Evolutionary conservation across 2,888 invertebrate genomes (phyloP), one percentile per base, ranked within the genome.

Genomic region (Cyclophora albipunctata): DNA sequence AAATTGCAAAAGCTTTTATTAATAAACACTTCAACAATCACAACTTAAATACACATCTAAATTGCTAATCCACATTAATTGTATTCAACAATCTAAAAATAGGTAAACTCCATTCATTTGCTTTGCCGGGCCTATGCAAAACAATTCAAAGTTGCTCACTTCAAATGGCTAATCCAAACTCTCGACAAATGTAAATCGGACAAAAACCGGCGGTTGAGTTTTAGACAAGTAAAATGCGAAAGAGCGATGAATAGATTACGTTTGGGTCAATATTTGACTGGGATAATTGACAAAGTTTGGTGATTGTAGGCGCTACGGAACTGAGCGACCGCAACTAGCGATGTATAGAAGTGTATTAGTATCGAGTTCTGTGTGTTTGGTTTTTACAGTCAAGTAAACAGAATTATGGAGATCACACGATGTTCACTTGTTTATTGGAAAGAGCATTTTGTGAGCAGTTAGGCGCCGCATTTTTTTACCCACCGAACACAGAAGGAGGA

Each of bases 221-320:
- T 69, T 59, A 66, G 56, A 66, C 66, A 64, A 70, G 72, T 68
- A 71, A 66, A 67, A 66, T 56, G 64, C 51, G 63, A 53, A 58
- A 60, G 58, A 64, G 59, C 69, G 66, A 71, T 73, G 77, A 73
- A 74, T 74, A 74, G 61, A 75, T 73, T 69, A 72, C 55, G 54
- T 52, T 59, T 57, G 56, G 68, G 61, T 64, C 69, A 69, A 73
- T 75, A 69, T 71, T 71, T 67, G 66, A 66, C 56, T 55, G 58
- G 66, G 57, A 58, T 75, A 71, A 75, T 76, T 74, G 75, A 61
- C 60, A 63, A 76, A 78, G 74, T 73, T 73, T 51, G 47, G 51
- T 51, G 62, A 50, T 52, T 48, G 53, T 48, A 44, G 35, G 50
- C 48, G 7, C 45, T 47, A 48, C 47, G 45, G 40, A 33, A 42